phyloP scores from a whole-genome alignment of 2,797 vertebrate genomes.

The Lerista edwardsae region DNA sequence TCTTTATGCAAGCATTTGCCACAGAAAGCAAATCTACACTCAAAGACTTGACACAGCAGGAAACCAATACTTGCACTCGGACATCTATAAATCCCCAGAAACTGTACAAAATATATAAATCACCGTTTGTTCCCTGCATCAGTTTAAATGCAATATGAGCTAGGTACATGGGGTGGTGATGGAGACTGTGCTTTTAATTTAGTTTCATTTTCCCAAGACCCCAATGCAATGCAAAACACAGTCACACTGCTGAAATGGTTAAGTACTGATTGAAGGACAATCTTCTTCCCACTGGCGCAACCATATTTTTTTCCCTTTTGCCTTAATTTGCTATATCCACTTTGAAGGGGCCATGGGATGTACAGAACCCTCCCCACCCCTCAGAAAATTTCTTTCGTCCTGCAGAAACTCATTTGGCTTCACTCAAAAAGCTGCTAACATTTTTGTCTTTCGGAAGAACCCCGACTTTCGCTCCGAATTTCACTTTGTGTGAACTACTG shows the following conservation, averaged over 20 bases:
- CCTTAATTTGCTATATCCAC: neutral
- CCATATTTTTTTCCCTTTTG: neutral
- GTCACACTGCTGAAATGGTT: constrained; percentile 49
- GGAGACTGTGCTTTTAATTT: neutral
- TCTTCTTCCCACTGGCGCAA: constrained; percentile 26
- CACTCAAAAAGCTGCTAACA: too few relatives aligned
- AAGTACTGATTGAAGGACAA: constrained; percentile 56
- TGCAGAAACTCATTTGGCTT: too few relatives aligned
- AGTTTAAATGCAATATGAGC: constrained; percentile 34
- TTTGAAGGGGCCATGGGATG: constrained; percentile 5
- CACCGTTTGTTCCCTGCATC: constrained; percentile 33
- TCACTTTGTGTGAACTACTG: too few relatives aligned
- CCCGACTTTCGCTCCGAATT: too few relatives aligned
- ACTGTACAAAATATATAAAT: constrained; percentile 34
- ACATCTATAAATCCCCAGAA: constrained; percentile 42
- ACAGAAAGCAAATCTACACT: constrained; percentile 50
- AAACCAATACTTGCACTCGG: constrained; percentile 55
- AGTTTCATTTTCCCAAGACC: constrained; percentile 50
- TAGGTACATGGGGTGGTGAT: neutral
- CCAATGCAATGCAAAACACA: constrained; percentile 2
- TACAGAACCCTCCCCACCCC: too few relatives aligned
- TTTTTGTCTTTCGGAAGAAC: too few relatives aligned
- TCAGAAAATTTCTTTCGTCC: too few relatives aligned
- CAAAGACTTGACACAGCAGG: constrained; percentile 39
- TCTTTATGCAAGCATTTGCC: constrained; percentile 57